Evolutionary conservation across 2,888 invertebrate genomes (phyloP), one percentile per base, ranked within the genome.

Genomic region (Lepas anatifera): DNA sequence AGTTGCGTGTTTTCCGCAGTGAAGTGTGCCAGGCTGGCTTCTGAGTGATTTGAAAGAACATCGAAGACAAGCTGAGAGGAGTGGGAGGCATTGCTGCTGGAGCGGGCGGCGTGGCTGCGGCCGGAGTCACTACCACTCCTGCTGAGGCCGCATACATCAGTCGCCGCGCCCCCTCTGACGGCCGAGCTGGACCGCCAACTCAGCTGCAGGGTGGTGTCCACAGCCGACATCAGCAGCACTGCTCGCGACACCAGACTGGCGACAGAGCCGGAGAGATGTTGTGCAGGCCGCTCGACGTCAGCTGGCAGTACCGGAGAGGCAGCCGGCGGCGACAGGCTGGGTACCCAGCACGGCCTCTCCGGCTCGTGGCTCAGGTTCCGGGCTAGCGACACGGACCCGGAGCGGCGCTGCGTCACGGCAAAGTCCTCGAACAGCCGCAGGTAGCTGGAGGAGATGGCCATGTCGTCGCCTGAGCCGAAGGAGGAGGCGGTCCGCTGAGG

Each of bases 291-390:
- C 39, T 39, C 39, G 39, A 13, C n/a, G n/a, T n/a, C 39, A 7
- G 39, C 39, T 13, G 39, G 39, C 39, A 8, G 25, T 7, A 3
- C 50, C 25, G 50, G 25, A 7, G 4, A 25, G 50, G 50, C 50
- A 7, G 25, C 13, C 27, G 27, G 50, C 50, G 25, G 50, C 25
- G 50, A 27, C 50, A 3, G 29, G 29, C 58, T 27, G 22, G 27
- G 50, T 22, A 1, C 50, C 27, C 25, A n/a, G 25, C 27, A 10
- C 27, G 27, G 32, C 35, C 32, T 18, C 35, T 58, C 58, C 83
- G 0, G 87, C n/a, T n/a, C n/a, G 87, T 46, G 88, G 74, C 71
- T n/a, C 32, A 48, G 46, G 25, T 68, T 18, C 32, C 52, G 29
- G 11, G 68, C 68, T 41, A 63, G 29, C 18, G 32, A 25, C 29